Evolutionary conservation across 2,888 invertebrate genomes (phyloP), one percentile per base, ranked within the genome.

Genomic region (Drosophila rellima): DNA sequence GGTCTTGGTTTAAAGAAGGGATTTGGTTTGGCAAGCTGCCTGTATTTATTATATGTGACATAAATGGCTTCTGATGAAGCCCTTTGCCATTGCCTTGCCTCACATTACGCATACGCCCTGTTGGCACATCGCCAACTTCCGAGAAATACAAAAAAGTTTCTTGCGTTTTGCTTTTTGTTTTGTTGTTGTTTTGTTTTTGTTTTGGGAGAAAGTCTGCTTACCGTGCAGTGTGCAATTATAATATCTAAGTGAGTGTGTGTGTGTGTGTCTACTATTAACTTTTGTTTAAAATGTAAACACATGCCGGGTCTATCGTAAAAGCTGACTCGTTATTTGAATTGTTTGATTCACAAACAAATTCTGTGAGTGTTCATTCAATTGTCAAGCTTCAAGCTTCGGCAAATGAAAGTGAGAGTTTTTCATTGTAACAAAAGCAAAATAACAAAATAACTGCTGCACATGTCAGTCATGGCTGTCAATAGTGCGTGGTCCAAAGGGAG

Each of bases 331-430:
- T 63, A 67, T 77, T 76, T 83, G 74, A 77, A 83, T 77, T 83
- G 89, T 84, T 73, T 81, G 76, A 67, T 70, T 74, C 45, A 78
- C 82, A 87, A 83, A 84, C 80, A 82, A 74, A 82, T 81, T 89
- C 85, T 87, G 65, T 79, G 68, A 70, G 77, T 81, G 80, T 70
- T 69, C 81, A 70, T 42, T 80, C 70, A 80, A 79, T 82, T 80
- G 80, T 82, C 80, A 81, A 62, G 63, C 62, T 42, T 39, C 42
- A 60, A 60, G 48, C 55, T 23, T 23, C 23, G 55, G 42, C 26
- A 68, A 89, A 89, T 52, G 82, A 85, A 85, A 85, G 85, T 85
- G 89, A 85, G 89, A 84, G 83, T 84, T 83, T 69, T 60, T 71
- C 61, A 56, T 39, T 23, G 35, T 56, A 26, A 50, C 55, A 63